phyloP scores from a whole-genome alignment of 2,113 vertebrate genomes.

The Ciconia boyciana region DNA sequence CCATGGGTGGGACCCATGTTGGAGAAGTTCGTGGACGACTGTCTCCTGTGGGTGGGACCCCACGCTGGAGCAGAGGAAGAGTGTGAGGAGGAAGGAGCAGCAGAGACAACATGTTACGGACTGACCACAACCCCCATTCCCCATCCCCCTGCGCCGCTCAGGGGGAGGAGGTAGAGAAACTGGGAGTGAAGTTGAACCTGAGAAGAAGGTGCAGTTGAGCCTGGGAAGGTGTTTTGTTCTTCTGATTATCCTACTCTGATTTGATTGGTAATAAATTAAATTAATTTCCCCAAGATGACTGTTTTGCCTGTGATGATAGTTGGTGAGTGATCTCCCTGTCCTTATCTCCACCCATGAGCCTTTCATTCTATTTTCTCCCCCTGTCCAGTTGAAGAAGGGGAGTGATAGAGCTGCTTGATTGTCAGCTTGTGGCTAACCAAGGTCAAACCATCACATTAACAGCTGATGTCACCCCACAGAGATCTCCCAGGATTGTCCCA shows the following conservation, averaged over 20 bases:
- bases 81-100: neutral
- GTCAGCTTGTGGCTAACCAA: neutral
- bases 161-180: neutral
- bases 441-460: neutral
- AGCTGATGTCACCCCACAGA: neutral
- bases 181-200: neutral
- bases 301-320: neutral
- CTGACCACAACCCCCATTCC: neutral
- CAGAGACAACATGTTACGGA: neutral
- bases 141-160: accelerated
- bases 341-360: neutral
- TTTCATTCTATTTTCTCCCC: neutral
- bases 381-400: neutral
- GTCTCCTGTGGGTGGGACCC: neutral
- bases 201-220: neutral
- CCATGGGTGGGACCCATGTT: neutral
- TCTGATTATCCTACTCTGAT: neutral
- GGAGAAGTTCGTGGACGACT: neutral
- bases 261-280: neutral
- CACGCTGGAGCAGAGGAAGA: neutral
- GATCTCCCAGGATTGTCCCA: neutral
- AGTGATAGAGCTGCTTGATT: neutral
- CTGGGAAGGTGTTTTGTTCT: neutral
- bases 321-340: neutral
- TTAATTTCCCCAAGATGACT: neutral